These are phyloP conservation scores for Pseudomyrmex cubaensis DNA, from an alignment of 1,140 invertebrate genomes.

Conservation along the genomic window DNA sequence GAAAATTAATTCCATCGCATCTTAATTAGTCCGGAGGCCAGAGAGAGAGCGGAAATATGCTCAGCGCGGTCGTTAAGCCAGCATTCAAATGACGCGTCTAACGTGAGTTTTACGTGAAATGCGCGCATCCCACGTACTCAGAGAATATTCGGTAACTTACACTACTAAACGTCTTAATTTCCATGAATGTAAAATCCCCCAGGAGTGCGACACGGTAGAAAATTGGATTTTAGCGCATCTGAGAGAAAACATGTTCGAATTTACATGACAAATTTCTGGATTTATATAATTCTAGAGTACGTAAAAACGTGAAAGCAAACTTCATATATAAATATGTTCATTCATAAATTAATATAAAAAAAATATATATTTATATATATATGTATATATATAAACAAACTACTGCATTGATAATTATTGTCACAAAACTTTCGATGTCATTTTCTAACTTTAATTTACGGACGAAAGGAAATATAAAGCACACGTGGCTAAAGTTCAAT, in stretches of 20 bases:
- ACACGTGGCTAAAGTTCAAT: background rate
- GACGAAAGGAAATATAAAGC: background rate
- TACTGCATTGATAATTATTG: background rate
- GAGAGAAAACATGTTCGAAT: conserved; percentile 2
- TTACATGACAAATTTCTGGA: background rate
- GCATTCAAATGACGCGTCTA: conserved; percentile 26
- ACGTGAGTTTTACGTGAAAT: conserved; percentile 31
- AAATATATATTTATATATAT: too few relatives aligned
- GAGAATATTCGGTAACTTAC: conserved; percentile 26
- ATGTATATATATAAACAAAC: too few relatives aligned
- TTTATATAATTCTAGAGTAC: background rate
- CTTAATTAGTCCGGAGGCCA: conserved; percentile 73
- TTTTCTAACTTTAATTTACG: background rate
- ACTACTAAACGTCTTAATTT: conserved; percentile 37
- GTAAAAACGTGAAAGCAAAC: background rate
- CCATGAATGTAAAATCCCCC: conserved; percentile 10
- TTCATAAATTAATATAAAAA: background rate
- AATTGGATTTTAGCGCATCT: conserved; percentile 23
- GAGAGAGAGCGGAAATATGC: conserved; percentile 45
- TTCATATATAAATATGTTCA: background rate
- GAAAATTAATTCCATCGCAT: conserved; percentile 78
- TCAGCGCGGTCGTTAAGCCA: conserved; percentile 28
- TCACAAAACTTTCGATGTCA: background rate
- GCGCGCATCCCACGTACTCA: conserved; percentile 11
- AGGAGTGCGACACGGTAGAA: conserved; percentile 12